Percentiles rank a stretch among this genome's conserved stretches.
Conservation (phyloP, 2,113 vertebrate species). For the Pao palembangensis region DNA sequence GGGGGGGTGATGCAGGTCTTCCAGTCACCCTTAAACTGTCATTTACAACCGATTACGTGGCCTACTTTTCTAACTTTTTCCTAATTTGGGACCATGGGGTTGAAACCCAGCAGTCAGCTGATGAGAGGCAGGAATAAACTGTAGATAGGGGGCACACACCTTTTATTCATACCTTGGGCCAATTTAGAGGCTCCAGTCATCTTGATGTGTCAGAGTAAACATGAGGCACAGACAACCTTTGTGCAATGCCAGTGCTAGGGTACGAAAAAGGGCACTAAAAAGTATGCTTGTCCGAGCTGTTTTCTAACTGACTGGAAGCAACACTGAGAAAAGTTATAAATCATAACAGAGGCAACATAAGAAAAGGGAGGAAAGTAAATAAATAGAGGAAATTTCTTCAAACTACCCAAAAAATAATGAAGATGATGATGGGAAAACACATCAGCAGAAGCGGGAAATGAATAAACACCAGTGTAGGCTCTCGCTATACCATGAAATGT, state of each 20-base stretch:
- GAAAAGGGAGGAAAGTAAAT: constrained; percentile 2
- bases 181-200: too few relatives aligned
- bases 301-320: constrained; percentile 72
- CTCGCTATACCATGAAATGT: constrained; percentile 49
- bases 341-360: constrained; percentile 66
- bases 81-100: too few relatives aligned
- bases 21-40: constrained; percentile 40
- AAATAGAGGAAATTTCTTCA: constrained; percentile 10
- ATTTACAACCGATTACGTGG: constrained; percentile 42
- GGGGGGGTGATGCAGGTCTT: constrained; percentile 14
- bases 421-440: constrained; percentile 32
- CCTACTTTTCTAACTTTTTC: constrained; percentile 30
- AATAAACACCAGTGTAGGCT: constrained; percentile 66
- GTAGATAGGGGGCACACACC: too few relatives aligned
- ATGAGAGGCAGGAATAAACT: too few relatives aligned
- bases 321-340: constrained; percentile 73
- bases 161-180: too few relatives aligned
- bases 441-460: constrained; percentile 36
- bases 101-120: too few relatives aligned
- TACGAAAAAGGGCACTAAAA: constrained; percentile 62
- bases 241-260: too few relatives aligned
- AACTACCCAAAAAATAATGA: constrained; percentile 20
- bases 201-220: too few relatives aligned
- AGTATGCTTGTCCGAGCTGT: constrained; percentile 69
- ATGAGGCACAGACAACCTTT: too few relatives aligned